Base-by-base conservation (phyloP, 2,888 invertebrate species). In the Erannis defoliaria region DNA sequence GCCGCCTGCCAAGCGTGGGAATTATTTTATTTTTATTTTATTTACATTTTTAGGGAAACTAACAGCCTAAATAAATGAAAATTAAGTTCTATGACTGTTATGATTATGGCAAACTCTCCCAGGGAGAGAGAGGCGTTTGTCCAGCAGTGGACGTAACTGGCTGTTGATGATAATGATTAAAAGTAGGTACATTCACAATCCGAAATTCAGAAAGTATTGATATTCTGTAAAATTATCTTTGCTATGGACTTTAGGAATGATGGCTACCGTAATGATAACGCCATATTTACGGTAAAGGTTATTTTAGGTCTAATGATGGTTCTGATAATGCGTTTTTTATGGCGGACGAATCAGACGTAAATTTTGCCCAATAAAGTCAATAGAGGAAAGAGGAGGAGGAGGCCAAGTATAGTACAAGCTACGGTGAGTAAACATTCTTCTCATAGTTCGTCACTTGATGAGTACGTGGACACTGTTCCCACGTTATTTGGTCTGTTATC, bases 321-420 rank as follows among this genome's bases (percentile, higher is more conserved):
- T 67, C 70, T 68, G 72, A 70, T 83, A 81, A 85, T 82, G 80
- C 76, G 64, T 64, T 75, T 82, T 84, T 80, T 81, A 77, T 76
- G 70, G 70, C 60, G 61, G 61, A 70, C 57, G 60, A 68, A 56
- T 63, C 66, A 64, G 53, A 62, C 59, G 67, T 59, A 65, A 71
- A 68, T 64, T 60, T 60, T 60, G 59, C 57, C 63, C 40, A 40
- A 37, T 37, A 40, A 40, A 40, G 67, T 71, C 74, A 73, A 68
- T 79, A 73, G 71, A 73, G 59, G 69, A 71, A 73, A 67, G 58
- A 60, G 67, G 71, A 70, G 40, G 46, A n/a, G n/a, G n/a, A n/a
- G n/a, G 63, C 55, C 65, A 68, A 63, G 53, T 42, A 43, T 45
- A 29, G 14, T 21, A 38, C 35, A 23, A 53, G 53, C 35, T 35